phyloP scores from a whole-genome alignment of 2,113 vertebrate genomes.

The Chauna torquata region DNA sequence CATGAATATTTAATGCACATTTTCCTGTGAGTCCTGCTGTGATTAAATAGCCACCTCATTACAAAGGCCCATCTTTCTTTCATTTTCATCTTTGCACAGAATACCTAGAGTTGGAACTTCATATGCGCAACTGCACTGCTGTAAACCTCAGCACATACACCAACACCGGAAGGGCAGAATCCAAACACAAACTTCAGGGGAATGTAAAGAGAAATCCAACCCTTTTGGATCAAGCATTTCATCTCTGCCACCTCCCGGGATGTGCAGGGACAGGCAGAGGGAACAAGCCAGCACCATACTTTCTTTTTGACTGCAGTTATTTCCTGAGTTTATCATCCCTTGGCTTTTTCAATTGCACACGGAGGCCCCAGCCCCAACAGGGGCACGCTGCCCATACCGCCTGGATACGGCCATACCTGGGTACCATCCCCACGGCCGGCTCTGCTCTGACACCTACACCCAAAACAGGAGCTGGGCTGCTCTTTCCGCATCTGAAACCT shows the following conservation, averaged over 20 bases:
- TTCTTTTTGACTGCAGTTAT: neutral
- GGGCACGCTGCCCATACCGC: neutral
- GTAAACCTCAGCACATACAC: conserved; percentile 7
- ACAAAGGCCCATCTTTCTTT: conserved; percentile 41
- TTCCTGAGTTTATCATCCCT: neutral
- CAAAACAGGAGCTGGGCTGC: neutral
- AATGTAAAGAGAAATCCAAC: neutral
- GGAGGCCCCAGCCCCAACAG: neutral
- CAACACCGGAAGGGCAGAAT: neutral
- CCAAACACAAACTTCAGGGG: neutral
- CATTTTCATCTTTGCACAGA: conserved; percentile 3
- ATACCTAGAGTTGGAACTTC: neutral
- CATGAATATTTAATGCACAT: conserved; percentile 70
- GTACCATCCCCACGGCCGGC: neutral
- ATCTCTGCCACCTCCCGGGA: neutral
- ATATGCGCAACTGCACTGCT: neutral
- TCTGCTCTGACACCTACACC: neutral
- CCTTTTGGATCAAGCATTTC: neutral
- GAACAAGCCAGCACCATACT: neutral
- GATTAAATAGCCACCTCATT: conserved; percentile 64
- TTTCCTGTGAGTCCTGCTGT: conserved; percentile 32
- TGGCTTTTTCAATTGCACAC: neutral
- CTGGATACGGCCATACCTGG: accelerated
- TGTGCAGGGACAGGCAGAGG: neutral
- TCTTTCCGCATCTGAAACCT: neutral